A percentile compares a stretch with the other conserved stretches of the same genome.
phyloP scores from a whole-genome alignment of 2,888 invertebrate genomes.

The Drosophila macrospina region DNA sequence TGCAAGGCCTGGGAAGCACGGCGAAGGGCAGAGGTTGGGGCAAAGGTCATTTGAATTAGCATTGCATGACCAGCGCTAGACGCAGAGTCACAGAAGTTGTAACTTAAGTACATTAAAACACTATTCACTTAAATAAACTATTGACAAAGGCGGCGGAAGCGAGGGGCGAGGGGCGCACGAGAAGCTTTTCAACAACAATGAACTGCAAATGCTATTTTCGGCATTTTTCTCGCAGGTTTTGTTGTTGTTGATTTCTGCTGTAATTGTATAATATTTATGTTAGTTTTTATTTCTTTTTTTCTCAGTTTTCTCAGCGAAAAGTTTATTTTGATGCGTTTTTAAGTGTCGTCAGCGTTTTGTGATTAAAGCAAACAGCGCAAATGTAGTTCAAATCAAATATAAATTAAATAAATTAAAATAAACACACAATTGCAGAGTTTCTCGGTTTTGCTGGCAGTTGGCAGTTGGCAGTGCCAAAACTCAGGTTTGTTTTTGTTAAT shows the following conservation, averaged over 20 bases:
- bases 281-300: slow-evolving; percentile 1
- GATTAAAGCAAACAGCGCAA: slow-evolving; percentile 61
- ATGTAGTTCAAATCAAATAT: slow-evolving; percentile 38
- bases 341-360: slow-evolving; percentile 62
- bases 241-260: slow-evolving; percentile 47
- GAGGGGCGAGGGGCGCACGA: no score
- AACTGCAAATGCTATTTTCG: slow-evolving; percentile 28
- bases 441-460: slow-evolving; percentile 41
- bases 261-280: slow-evolving; percentile 35
- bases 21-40: not conserved
- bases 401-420: slow-evolving; percentile 52
- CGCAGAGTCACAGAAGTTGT: slow-evolving; percentile 10
- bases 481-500: slow-evolving; percentile 7
- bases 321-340: slow-evolving; percentile 69
- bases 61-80: slow-evolving; percentile 12
- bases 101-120: slow-evolving; percentile 20
- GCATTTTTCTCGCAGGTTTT: slow-evolving; percentile 35
- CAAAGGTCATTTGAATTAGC: slow-evolving; percentile 31
- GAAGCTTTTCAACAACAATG: slow-evolving; percentile 39
- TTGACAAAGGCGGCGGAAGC: not conserved
- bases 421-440: slow-evolving; percentile 41
- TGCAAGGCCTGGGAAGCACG: slow-evolving; percentile 14
- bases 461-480: slow-evolving; percentile 35
- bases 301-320: not conserved
- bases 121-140: not conserved